Evolutionary conservation across 2,113 vertebrate species (phyloP).

Genomic region (Pteronura brasiliensis): DNA sequence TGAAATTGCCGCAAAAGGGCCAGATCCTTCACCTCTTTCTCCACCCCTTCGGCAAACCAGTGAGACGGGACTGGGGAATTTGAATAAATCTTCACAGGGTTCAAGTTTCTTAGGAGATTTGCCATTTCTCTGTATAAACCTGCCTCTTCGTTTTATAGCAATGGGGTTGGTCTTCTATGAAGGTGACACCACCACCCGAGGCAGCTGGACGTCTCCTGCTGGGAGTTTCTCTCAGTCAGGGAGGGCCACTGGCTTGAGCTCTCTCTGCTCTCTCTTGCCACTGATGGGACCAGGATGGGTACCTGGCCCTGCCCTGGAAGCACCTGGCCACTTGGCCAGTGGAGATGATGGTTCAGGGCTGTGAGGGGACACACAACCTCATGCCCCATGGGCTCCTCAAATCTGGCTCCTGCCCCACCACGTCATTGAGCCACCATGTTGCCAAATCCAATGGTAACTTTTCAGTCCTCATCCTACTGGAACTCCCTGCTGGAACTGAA

Average conservation of each 20-base stretch:
- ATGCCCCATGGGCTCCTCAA: background rate
- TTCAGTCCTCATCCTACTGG: background rate
- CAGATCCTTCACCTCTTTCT: background rate
- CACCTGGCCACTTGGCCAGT: background rate
- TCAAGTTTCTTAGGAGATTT: background rate
- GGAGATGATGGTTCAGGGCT: background rate
- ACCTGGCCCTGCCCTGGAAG: background rate
- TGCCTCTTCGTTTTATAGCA: background rate
- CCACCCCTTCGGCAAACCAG: background rate
- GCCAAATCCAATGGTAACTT: background rate
- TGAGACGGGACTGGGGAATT: background rate
- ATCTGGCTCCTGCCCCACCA: background rate
- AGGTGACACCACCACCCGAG: background rate
- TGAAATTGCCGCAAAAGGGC: background rate
- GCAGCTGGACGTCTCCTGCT: background rate
- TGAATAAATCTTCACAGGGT: background rate
- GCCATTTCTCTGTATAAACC: background rate
- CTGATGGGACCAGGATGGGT: background rate
- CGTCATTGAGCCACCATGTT: fast-evolving
- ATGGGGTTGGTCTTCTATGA: background rate
- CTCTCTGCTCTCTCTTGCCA: background rate
- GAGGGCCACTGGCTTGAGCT: background rate
- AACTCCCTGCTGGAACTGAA: background rate
- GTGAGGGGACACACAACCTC: background rate
- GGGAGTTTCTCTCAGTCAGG: background rate